Base-by-base conservation (phyloP, 2,888 invertebrate species). In the Penaeus monodon region DNA sequence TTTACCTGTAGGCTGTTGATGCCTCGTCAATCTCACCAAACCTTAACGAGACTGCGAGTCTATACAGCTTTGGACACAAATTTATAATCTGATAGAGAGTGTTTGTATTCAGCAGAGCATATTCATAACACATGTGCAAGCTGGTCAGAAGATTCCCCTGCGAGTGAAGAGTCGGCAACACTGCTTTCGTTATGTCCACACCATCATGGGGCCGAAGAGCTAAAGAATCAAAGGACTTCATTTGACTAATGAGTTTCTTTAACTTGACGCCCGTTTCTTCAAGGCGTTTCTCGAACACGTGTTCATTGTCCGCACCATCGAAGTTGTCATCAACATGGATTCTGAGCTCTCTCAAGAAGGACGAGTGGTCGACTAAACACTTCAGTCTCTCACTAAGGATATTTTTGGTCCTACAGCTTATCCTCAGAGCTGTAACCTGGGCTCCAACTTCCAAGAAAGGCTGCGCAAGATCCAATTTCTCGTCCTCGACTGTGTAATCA, bases 31-130 rank as follows among this genome's bases (percentile, higher is more conserved):
- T 76, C 24, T 80, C 83, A 8, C 70, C 66, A 64, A 83, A 63
- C 6, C 29, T 49, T 49, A 88, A n/a, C n/a, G 83, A 83, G 24
- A 88, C 33, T 49, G 74, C 86, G 38, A 88, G 83, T 29, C 70
- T 74, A 73, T 83, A 63, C 22, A 88, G 84, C 49, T 80, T 73
- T 38, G 88, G 88, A 66, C 88, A 88, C 33, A 88, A 70, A 44
- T 88, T 88, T 24, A 88, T 74, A 27, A 88, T 33, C 44, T 88
- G 88, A 49, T 80, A 86, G 22, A 88, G 68, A 4, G 86, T 78
- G 44, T 68, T 84, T n/a, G 79, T 27, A 4, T 79, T 74, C 27
- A 80, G 29, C 38, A 29, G 57, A 22, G 83, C 49, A 49, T 63
- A 73, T 44, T 86, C 86, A 27, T 84, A 84, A 66, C 79, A 74